A percentile compares a stretch with the other conserved stretches of the same genome.
Conservation (phyloP, 2,888 invertebrate species). For the Dasypolia templi region DNA sequence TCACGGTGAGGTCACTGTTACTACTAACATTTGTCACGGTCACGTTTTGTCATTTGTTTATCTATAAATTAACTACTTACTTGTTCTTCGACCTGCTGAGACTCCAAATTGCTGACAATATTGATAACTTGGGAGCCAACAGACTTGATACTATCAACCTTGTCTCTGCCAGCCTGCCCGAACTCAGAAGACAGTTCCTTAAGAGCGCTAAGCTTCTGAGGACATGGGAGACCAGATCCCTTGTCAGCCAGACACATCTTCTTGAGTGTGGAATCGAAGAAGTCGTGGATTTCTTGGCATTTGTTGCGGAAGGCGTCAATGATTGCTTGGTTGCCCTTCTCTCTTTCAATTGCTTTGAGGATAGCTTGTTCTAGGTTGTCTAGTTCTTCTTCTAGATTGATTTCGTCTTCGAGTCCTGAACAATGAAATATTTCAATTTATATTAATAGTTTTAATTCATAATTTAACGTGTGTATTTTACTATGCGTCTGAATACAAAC, state of each 20-base stretch:
- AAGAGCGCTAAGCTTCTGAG: slow-evolving; percentile 94
- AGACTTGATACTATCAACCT: slow-evolving; percentile 93
- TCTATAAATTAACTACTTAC: slow-evolving; percentile 75
- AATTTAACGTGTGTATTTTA: too few species aligned
- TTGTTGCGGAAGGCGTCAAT: slow-evolving; percentile 94
- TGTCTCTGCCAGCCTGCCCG: slow-evolving; percentile 93
- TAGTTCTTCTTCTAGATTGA: slow-evolving; percentile 93
- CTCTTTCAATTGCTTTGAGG: slow-evolving; percentile 93
- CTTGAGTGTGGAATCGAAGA: slow-evolving; percentile 95
- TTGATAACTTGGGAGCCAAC: slow-evolving; percentile 94
- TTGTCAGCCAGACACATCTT: slow-evolving; percentile 96
- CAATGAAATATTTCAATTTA: background rate
- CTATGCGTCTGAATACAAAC: too few species aligned
- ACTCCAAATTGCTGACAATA: slow-evolving; percentile 96
- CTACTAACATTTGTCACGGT: slow-evolving; percentile 20
- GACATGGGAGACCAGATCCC: slow-evolving; percentile 95
- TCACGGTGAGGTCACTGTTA: slow-evolving; percentile 32
- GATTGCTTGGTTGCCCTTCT: slow-evolving; percentile 93
- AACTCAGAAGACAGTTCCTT: slow-evolving; percentile 94
- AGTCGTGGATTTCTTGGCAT: slow-evolving; percentile 94
- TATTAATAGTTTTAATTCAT: background rate
- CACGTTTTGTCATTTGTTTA: slow-evolving; percentile 38
- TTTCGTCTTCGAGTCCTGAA: slow-evolving; percentile 91
- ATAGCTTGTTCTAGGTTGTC: slow-evolving; percentile 93
- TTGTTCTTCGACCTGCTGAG: slow-evolving; percentile 97